These are phyloP conservation scores for Megaustenia siamemsis DNA, from an alignment of 2,888 invertebrate species.

Conservation along the genomic window DNA sequence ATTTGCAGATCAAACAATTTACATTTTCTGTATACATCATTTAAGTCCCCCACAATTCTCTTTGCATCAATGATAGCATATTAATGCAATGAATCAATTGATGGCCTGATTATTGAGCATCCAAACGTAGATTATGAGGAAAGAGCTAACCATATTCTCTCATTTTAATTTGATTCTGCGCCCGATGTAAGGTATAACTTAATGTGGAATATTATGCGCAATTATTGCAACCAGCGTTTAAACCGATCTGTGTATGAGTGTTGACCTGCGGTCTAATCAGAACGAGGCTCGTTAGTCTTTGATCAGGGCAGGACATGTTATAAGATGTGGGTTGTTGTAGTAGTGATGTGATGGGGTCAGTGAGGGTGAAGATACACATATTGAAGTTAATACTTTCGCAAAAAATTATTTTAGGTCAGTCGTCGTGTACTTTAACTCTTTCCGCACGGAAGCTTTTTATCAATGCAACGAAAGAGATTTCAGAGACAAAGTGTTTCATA, in stretches of 20 bases:
- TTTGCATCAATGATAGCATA: no score
- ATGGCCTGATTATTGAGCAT: neutral
- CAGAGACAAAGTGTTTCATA: no score
- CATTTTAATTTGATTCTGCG: neutral
- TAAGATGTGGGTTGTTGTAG: neutral
- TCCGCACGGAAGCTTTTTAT: no score
- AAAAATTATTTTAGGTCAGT: no score
- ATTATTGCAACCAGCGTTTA: neutral
- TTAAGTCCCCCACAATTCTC: neutral
- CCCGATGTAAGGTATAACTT: neutral
- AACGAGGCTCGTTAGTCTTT: neutral
- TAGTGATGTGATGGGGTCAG: neutral
- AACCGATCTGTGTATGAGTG: neutral
- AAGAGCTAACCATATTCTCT: no score
- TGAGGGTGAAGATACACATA: neutral
- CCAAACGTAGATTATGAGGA: neutral
- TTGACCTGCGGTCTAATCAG: neutral
- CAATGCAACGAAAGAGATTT: no score
- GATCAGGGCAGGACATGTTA: neutral
- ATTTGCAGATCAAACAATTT: slow-evolving; percentile 1
- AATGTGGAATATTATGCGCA: neutral
- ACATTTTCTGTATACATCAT: neutral
- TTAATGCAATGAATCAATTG: slow-evolving; percentile 1
- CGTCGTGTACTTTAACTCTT: no score
- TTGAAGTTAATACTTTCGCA: no score